Conservation (phyloP, 2,888 invertebrate genomes). For the Dichetophora obliterata region DNA sequence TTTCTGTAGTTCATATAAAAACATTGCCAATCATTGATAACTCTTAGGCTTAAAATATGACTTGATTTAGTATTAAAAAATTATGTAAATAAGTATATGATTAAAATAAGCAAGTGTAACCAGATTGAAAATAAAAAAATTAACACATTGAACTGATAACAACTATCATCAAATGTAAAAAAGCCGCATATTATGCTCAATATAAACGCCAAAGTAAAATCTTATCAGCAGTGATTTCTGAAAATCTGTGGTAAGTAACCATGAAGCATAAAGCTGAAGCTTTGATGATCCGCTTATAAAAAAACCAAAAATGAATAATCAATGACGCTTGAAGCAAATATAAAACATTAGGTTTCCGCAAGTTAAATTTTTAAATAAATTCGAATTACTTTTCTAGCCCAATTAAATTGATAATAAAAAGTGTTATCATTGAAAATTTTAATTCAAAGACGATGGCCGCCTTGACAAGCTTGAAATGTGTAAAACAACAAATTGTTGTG, state of each 20-base stretch:
- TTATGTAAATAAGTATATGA: no score
- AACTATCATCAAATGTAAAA: constrained; percentile 21
- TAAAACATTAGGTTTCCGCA: neutral
- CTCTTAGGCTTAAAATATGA: no score
- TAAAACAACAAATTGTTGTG: no score
- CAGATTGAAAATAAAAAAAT: neutral
- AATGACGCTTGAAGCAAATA: neutral
- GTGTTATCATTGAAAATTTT: neutral
- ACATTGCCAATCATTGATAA: no score
- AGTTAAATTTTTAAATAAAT: neutral
- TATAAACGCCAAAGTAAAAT: neutral
- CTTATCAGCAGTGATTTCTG: constrained; percentile 20
- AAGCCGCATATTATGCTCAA: constrained; percentile 28
- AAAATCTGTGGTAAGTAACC: constrained; percentile 7
- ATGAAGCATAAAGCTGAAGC: neutral
- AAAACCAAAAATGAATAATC: neutral
- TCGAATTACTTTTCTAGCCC: neutral
- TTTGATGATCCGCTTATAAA: constrained; percentile 15
- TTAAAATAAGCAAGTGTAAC: no score
- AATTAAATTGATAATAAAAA: neutral
- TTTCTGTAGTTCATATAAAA: no score
- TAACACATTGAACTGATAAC: neutral
- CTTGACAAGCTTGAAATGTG: neutral
- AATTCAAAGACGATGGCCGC: neutral
- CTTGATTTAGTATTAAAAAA: no score